Percentiles rank a stretch among this genome's conserved stretches.
These are phyloP conservation scores for Xiphophorus hellerii DNA, from an alignment of 2,113 vertebrate genomes.

Conservation along the genomic window DNA sequence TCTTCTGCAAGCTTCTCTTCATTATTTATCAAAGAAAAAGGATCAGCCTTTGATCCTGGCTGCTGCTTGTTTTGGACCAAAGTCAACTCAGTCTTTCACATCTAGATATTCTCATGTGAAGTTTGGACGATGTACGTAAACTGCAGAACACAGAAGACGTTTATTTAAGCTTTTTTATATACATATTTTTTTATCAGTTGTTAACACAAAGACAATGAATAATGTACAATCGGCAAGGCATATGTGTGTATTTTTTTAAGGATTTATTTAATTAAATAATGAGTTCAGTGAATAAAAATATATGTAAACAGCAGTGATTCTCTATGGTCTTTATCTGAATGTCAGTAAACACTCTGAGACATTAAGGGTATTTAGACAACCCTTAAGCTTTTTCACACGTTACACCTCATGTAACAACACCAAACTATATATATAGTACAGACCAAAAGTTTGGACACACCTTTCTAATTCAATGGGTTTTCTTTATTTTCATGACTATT, in stretches of 20 bases:
- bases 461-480: too few species aligned
- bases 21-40: background rate
- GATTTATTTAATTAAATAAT: background rate
- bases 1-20: background rate
- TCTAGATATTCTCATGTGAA: background rate
- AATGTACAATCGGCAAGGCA: background rate
- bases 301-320: background rate
- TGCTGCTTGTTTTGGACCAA: background rate
- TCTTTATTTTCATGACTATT: too few species aligned
- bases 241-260: too few species aligned
- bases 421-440: too few species aligned
- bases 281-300: background rate
- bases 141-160: background rate
- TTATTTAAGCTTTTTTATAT: background rate
- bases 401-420: too few species aligned
- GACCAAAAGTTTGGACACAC: too few species aligned
- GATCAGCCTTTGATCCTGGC: background rate
- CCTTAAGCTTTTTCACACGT: too few species aligned
- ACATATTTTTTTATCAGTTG: background rate
- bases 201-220: background rate
- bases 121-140: background rate
- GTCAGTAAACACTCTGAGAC: too few species aligned
- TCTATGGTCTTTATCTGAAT: background rate
- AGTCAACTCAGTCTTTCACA: background rate
- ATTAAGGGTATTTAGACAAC: too few species aligned